phyloP scores from a whole-genome alignment of 2,797 vertebrate genomes.

The Gymnoscopelus microlampas region DNA sequence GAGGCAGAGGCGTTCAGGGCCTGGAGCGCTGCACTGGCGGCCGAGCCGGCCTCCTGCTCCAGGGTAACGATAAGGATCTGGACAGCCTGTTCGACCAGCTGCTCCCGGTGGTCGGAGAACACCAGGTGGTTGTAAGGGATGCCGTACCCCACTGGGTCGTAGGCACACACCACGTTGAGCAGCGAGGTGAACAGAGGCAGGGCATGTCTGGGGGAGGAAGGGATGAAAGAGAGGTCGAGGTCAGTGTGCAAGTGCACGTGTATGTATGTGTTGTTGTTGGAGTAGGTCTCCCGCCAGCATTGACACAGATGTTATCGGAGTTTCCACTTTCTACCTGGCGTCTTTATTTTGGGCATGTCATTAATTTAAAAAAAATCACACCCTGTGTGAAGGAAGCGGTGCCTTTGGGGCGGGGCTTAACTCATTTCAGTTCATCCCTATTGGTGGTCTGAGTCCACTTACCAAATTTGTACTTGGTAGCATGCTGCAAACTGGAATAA shows the following conservation, averaged over 20 bases:
- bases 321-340: too few relatives aligned
- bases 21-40: conserved; percentile 73
- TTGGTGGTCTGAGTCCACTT: too few relatives aligned
- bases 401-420: too few relatives aligned
- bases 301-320: too few relatives aligned
- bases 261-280: too few relatives aligned
- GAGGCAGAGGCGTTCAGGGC: conserved; percentile 53
- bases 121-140: conserved; percentile 98
- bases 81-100: conserved; percentile 92
- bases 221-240: background rate
- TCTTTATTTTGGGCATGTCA: too few relatives aligned
- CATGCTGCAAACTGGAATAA: too few relatives aligned
- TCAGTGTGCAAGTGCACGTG: background rate
- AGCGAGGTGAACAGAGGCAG: conserved; percentile 97
- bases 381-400: too few relatives aligned
- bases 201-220: conserved; percentile 83
- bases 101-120: conserved; percentile 92
- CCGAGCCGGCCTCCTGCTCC: conserved; percentile 85
- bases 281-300: too few relatives aligned
- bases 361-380: too few relatives aligned
- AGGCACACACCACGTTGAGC: conserved; percentile 94
- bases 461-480: too few relatives aligned
- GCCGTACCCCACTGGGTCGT: conserved; percentile 94
- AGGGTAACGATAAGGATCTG: conserved; percentile 95
- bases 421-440: too few relatives aligned